phyloP scores from a whole-genome alignment of 2,797 vertebrate genomes.

The Eospalax fontanierii region DNA sequence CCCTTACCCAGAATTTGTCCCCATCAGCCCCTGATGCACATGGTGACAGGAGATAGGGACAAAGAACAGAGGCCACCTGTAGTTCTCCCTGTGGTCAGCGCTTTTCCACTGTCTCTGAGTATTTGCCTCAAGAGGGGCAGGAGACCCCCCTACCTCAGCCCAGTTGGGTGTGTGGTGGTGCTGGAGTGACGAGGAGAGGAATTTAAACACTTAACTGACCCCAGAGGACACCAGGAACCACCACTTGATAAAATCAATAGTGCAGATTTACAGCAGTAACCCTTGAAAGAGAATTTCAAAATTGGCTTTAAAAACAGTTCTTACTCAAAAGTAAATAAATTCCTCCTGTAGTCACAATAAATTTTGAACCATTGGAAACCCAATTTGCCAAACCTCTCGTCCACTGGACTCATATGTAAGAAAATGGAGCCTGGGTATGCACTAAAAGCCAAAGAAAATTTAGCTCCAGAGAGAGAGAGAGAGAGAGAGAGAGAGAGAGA shows the following conservation, averaged over 20 bases:
- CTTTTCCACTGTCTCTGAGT: background rate
- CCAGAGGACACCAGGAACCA: conserved; percentile 37
- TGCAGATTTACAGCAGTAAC: conserved; percentile 78
- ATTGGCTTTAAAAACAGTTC: conserved; percentile 74
- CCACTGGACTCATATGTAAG: conserved; percentile 66
- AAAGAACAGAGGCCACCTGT: background rate
- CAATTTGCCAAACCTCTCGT: conserved; percentile 69
- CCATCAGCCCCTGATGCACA: accelerated
- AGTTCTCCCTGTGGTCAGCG: no score
- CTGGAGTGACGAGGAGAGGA: conserved; percentile 68
- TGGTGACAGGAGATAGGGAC: background rate
- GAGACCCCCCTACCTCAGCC: conserved; percentile 6
- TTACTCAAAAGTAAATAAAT: conserved; percentile 82
- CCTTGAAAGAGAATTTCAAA: conserved; percentile 86
- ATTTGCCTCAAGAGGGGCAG: conserved; percentile 10
- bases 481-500: no score
- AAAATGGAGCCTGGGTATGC: conserved; percentile 8
- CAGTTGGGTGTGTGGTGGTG: conserved; percentile 14
- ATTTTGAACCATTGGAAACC: conserved; percentile 75
- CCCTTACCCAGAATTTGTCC: background rate
- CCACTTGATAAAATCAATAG: conserved; percentile 83
- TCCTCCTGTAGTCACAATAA: conserved; percentile 75
- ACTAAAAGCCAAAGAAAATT: background rate
- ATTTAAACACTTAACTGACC: conserved; percentile 75
- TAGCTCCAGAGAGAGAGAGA: background rate